A percentile compares a stretch with the other conserved stretches of the same genome.
These are phyloP conservation scores for Heterodera carotae DNA, from an alignment of 1,140 invertebrate species.

Conservation along the genomic window DNA sequence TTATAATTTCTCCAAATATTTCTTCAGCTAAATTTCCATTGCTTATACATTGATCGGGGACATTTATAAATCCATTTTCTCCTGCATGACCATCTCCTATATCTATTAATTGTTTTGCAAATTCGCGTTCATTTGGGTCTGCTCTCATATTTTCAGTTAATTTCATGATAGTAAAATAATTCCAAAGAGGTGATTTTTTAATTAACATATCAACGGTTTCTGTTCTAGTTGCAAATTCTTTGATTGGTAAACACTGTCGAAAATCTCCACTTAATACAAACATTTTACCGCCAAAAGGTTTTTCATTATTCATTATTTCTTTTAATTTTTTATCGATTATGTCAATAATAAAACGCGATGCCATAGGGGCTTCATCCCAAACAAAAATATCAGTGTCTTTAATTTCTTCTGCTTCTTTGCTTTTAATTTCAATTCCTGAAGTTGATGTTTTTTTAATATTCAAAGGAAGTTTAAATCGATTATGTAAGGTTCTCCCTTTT, in stretches of 20 bases:
- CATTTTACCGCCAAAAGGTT: constrained; percentile 33
- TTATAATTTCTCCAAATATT: constrained; percentile 29
- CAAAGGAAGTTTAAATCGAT: constrained; percentile 32
- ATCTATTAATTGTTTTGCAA: constrained; percentile 14
- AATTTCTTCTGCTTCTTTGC: constrained; percentile 33
- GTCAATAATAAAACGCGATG: constrained; percentile 26
- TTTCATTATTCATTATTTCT: too few relatives aligned
- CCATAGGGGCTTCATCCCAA: constrained; percentile 35
- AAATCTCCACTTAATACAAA: constrained; percentile 27
- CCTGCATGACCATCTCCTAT: constrained; percentile 47
- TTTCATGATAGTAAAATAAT: neutral
- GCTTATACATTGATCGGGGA: constrained; percentile 32
- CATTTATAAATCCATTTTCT: constrained; percentile 33
- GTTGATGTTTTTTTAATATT: constrained; percentile 26
- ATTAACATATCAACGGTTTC: constrained; percentile 19
- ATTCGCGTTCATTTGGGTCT: constrained; percentile 9
- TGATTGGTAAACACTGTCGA: constrained; percentile 30
- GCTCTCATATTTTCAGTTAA: constrained; percentile 24
- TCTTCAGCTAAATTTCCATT: constrained; percentile 24
- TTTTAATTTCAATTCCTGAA: constrained; percentile 25
- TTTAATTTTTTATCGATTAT: constrained; percentile 25
- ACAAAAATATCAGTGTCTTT: constrained; percentile 34
- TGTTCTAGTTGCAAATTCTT: too few relatives aligned
- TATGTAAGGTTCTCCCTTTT: constrained; percentile 28
- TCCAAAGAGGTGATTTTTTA: constrained; percentile 32